Base-by-base conservation (phyloP, 2,113 vertebrate species). In the Macaca mulatta region DNA sequence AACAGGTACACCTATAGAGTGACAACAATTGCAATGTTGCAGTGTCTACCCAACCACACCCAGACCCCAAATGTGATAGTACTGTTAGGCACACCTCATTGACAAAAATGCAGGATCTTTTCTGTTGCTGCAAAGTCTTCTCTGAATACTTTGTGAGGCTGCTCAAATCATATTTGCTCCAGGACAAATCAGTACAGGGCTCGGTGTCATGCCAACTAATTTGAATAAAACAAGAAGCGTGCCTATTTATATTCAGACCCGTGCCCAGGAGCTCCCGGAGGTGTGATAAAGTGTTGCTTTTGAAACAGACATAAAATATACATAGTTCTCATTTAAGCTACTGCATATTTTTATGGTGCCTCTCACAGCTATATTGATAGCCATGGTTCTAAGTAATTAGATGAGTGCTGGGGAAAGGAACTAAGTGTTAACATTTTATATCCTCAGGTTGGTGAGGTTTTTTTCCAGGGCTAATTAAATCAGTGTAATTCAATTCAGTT, bases 251-350 rank as follows among this genome's bases (percentile, higher is more conserved):
- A 98, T 96, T 97, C 95, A 96, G 75, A 93, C 9, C 83, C 83
- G 80, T 84, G 70, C 86, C 89, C 79, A 83, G 80, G 70, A 93
- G 69, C 90, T 97, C 95, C 97, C 97, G 96, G 87, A 95, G 80
- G 55, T 78, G 92, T 95, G 86, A 96, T 95, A 72, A 97, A 97
- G 52, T 86, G 87, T 92, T 96, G 93, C 97, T 97, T 96, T 96
- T 97, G 94, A 95, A 96, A 96, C 95, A 94, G 64, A 95, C 87
- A 95, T 98, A 96, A 98, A 98, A 97, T 96, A 97, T 95, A 98
- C 95, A 96, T 97, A 92, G 80, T 92, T 93, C 90, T 96, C 97
- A 12, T 94, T 94, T 90, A 92, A 96, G 94, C 88, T 90, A 11
- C 92, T 87, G 88, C 80, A 80, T 90, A 95, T 90, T 96, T 96